A percentile compares a stretch with the other conserved stretches of the same genome.
Conservation (phyloP, 2,888 invertebrate species). For the Acleris laterana region DNA sequence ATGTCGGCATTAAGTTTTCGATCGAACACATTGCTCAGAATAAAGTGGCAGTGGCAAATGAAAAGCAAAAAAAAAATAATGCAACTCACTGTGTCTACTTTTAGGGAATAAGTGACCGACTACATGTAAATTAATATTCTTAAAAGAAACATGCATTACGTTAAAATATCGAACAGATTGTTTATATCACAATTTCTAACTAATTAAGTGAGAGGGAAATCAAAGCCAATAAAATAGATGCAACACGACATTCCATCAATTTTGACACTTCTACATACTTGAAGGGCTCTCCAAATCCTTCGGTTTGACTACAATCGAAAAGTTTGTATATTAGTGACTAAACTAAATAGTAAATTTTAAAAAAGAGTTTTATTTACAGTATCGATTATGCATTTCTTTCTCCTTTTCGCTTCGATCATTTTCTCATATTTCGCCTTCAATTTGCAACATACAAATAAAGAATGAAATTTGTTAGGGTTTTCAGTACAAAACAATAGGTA, state of each 20-base stretch:
- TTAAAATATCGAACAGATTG: not conserved
- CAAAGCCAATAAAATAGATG: constrained; percentile 22
- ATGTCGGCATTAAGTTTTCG: constrained; percentile 44
- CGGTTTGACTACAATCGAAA: constrained; percentile 86
- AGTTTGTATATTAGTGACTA: constrained; percentile 48
- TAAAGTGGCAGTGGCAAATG: constrained; percentile 49
- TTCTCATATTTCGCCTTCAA: constrained; percentile 6
- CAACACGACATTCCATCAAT: constrained; percentile 28
- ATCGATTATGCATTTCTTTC: constrained; percentile 2
- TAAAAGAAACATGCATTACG: not conserved
- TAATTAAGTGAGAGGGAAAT: constrained; percentile 9
- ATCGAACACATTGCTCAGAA: constrained; percentile 49
- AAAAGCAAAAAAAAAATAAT: constrained; percentile 2
- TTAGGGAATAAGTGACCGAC: too few species aligned
- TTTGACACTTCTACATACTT: constrained; percentile 85
- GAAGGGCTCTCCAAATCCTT: constrained; percentile 91
- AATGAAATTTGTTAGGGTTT: not conserved
- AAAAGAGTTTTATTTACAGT: constrained; percentile 14
- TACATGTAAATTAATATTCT: too few species aligned
- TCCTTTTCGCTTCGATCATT: not conserved
- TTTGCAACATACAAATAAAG: constrained; percentile 15
- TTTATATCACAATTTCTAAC: not conserved
- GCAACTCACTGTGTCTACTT: not conserved
- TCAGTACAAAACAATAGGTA: too few species aligned
- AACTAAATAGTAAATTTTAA: not conserved